Evolutionary conservation across 2,113 vertebrate species (phyloP), one percentile per base, ranked within the genome.

Genomic region (Eolophus roseicapilla): DNA sequence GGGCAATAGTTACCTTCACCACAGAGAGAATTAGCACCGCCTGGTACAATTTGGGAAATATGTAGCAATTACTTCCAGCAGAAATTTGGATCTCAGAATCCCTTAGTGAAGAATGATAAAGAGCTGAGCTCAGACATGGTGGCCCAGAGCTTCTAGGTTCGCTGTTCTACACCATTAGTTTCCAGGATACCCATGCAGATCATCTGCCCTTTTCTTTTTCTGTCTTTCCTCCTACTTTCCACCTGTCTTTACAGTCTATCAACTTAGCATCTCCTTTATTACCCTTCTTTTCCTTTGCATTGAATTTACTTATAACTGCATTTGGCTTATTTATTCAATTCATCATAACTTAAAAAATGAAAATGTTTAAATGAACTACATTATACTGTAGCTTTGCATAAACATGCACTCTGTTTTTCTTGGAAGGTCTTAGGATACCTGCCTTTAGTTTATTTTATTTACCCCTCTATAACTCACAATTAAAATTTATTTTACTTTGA

Each of bases 41-140:
- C 31, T 85, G 73, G 19, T 81, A 49, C 85, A 86, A 64, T 92
- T 88, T 79, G 82, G 50, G 43, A 96, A 96, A 83, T 88, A 80
- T 15, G 28, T 62, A 91, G 59, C 37, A 83, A 88, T 94, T 91
- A 65, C 37, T 95, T 69, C 46, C 39, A 75, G 64, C 62, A 87
- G 73, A 82, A 93, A 46, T n/a, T 90, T 0, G 0, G 17, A 81
- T 89, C 39, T 82, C 78, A 79, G 75, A 52, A 90, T 77, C 84
- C 59, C 35, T 91, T 95, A 46, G 82, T 81, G 55, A 88, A 86
- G 44, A 94, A 43, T 82, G 49, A 81, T 41, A 50, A 68, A 67
- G 43, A 86, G 52, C 6, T 3, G 31, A 75, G 17, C 33, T 88
- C 44, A 49, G 63, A 85, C 46, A 59, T 19, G 14, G 47, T 53